Conservation (phyloP, 2,888 invertebrate species). For the Bursaphelenchus okinawaensis region DNA sequence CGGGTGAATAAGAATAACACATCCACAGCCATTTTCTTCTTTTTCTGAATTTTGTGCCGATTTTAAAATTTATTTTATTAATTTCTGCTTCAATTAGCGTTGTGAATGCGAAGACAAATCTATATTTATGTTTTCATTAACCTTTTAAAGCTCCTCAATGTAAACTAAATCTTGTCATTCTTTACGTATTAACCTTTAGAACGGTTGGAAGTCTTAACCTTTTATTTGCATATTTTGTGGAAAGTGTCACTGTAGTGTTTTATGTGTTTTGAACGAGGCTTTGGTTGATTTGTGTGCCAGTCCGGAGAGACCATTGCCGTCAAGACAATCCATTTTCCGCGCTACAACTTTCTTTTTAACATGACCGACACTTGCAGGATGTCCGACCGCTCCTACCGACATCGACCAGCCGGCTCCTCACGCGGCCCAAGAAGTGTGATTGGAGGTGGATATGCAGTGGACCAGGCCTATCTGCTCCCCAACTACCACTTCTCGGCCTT, state of each 20-base stretch:
- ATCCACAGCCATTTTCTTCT: no score
- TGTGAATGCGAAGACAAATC: no score
- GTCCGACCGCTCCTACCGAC: slow-evolving; percentile 10
- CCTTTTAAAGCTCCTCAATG: no score
- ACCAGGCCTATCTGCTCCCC: slow-evolving; percentile 35
- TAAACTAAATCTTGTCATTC: no score
- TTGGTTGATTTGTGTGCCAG: background rate
- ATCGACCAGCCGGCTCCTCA: background rate
- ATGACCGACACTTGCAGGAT: slow-evolving; percentile 3
- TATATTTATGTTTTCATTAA: no score
- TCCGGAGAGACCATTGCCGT: background rate
- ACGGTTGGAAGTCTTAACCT: no score
- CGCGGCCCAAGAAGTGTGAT: background rate
- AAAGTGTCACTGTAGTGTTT: background rate
- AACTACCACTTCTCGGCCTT: slow-evolving; percentile 40
- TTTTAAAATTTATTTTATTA: no score
- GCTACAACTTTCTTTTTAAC: slow-evolving; percentile 4
- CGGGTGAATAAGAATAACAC: no score
- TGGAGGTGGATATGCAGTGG: slow-evolving; percentile 24
- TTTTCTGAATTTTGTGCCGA: no score
- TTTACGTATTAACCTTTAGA: no score
- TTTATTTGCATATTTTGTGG: background rate
- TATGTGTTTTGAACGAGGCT: background rate
- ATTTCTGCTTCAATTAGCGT: no score
- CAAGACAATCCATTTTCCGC: slow-evolving; percentile 3